Conservation (phyloP, 2,113 vertebrate species). For the Pygoscelis adeliae region DNA sequence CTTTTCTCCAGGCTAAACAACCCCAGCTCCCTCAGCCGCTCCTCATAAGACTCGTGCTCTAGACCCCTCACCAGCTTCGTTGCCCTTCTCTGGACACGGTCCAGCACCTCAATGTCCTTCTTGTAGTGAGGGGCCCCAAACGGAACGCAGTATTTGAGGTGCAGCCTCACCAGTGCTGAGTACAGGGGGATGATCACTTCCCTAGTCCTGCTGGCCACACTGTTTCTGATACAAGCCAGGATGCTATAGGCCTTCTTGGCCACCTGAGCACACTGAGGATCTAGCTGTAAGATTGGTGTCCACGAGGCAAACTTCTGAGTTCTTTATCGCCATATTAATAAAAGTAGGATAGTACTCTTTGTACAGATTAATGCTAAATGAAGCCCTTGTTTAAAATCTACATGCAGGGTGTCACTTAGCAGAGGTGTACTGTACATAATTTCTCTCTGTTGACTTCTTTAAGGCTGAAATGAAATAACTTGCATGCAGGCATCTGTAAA, state of each 20-base stretch:
- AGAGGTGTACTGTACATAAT: background rate
- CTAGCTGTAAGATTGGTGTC: background rate
- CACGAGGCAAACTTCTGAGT: fast-evolving
- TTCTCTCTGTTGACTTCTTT: background rate
- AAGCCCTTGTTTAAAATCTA: background rate
- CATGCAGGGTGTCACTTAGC: background rate
- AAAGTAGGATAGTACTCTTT: background rate
- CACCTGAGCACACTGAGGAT: background rate
- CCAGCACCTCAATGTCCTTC: background rate
- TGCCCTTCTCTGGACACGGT: background rate
- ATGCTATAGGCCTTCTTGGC: background rate
- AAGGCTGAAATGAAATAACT: background rate
- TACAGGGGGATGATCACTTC: background rate
- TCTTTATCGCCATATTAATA: background rate
- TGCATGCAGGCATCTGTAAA: background rate
- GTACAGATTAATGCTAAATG: background rate
- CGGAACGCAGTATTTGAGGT: fast-evolving
- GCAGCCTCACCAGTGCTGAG: background rate
- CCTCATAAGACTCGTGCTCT: background rate
- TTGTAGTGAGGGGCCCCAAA: background rate
- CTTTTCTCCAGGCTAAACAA: background rate
- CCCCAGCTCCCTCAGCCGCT: background rate
- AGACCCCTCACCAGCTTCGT: background rate
- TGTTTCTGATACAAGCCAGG: background rate
- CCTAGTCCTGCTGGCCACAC: background rate